Evolutionary conservation across 2,113 vertebrate species (phyloP).

Genomic region (Pelecanoides urinatrix): DNA sequence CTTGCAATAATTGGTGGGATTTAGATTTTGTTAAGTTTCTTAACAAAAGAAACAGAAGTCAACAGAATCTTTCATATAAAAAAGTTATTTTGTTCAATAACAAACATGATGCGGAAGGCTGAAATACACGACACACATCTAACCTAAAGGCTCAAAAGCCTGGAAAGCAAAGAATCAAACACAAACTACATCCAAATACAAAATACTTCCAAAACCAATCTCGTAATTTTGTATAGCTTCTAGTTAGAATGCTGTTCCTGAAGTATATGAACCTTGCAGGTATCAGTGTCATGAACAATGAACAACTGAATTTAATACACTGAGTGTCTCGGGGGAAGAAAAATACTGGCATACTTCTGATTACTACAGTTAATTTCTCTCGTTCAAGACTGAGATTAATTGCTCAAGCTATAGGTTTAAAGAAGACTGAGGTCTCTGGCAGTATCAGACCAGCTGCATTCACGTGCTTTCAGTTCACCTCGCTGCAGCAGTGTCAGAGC

Average conservation of each 20-base stretch:
- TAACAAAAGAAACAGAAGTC: background rate
- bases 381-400: accelerated
- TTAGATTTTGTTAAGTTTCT: background rate
- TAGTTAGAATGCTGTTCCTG: background rate
- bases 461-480: background rate
- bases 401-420: background rate
- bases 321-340: no score
- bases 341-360: accelerated
- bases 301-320: background rate
- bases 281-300: no score
- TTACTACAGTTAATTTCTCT: no score
- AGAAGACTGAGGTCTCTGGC: accelerated
- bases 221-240: background rate
- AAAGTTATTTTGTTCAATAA: background rate
- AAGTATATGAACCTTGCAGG: background rate
- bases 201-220: background rate
- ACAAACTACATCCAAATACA: background rate
- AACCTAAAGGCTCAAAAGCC: background rate
- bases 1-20: background rate
- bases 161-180: background rate
- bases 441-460: background rate
- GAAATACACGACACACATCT: accelerated
- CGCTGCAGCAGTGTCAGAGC: accelerated
- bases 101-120: background rate
- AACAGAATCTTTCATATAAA: background rate